These are phyloP conservation scores for Apodemus sylvaticus DNA, from an alignment of 2,113 vertebrate species.

Conservation along the genomic window DNA sequence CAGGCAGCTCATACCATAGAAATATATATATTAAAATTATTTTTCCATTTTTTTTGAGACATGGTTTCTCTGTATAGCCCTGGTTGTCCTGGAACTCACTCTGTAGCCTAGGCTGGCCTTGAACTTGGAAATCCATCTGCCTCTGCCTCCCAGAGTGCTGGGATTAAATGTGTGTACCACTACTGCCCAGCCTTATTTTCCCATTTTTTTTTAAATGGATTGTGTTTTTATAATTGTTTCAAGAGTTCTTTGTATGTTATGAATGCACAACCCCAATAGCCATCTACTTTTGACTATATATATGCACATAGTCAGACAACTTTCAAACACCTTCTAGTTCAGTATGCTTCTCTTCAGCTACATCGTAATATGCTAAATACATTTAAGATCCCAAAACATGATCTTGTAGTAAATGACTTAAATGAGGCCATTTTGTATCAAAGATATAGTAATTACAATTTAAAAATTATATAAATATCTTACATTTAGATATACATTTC, in stretches of 20 bases:
- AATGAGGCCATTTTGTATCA: neutral
- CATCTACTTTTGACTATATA: neutral
- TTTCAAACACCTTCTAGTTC: constrained; percentile 22
- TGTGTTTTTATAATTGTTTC: constrained; percentile 23
- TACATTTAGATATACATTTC: neutral
- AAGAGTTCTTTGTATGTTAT: neutral
- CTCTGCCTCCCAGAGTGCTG: too few species aligned
- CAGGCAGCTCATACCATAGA: neutral
- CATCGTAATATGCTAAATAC: neutral
- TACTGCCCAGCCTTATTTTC: too few species aligned
- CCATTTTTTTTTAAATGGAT: neutral
- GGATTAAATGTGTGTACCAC: too few species aligned
- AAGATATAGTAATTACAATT: neutral
- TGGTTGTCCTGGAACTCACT: too few species aligned
- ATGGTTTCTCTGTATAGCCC: too few species aligned
- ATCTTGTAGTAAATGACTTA: neutral
- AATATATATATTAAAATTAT: neutral
- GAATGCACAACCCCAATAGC: neutral
- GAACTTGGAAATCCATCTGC: too few species aligned
- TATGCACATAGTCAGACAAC: neutral
- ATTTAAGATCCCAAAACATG: neutral
- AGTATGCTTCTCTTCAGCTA: constrained; percentile 18
- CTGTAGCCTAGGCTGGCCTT: too few species aligned
- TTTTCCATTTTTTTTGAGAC: too few species aligned
- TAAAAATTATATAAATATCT: constrained; percentile 1